A percentile compares a stretch with the other conserved stretches of the same genome.
Conservation (phyloP, 1,140 invertebrate genomes). For the Mylabris phalerata region DNA sequence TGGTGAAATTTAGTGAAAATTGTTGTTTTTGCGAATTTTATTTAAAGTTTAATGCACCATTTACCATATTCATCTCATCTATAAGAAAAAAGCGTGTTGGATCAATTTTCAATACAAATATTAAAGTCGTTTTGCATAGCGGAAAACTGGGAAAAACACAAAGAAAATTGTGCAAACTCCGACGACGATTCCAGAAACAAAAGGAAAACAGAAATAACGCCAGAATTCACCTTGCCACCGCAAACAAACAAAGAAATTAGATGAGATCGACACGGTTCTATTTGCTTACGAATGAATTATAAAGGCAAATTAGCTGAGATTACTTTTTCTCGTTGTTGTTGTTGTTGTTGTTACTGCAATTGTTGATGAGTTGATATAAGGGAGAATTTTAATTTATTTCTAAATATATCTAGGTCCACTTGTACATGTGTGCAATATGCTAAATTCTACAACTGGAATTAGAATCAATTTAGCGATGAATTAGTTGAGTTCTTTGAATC, state of each 20-base stretch:
- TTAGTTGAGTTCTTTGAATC: too few relatives aligned
- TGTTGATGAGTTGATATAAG: too few relatives aligned
- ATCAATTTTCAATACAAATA: slow-evolving; percentile 19
- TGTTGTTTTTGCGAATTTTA: not conserved
- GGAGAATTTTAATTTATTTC: too few relatives aligned
- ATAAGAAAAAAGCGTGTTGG: slow-evolving; percentile 5
- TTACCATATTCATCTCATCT: slow-evolving; percentile 13
- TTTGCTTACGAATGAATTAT: not conserved
- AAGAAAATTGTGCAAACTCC: slow-evolving; percentile 5
- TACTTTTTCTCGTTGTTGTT: too few relatives aligned
- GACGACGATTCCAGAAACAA: not conserved
- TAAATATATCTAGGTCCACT: too few relatives aligned
- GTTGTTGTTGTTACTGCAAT: too few relatives aligned
- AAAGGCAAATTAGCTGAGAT: not conserved
- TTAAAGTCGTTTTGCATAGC: slow-evolving; percentile 14
- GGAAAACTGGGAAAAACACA: slow-evolving; percentile 1
- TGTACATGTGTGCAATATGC: too few relatives aligned
- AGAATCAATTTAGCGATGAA: too few relatives aligned
- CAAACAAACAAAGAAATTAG: not conserved
- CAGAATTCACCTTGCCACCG: not conserved
- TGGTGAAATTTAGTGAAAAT: too few relatives aligned
- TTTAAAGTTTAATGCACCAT: slow-evolving; percentile 12
- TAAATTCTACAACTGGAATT: too few relatives aligned
- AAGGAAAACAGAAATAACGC: not conserved
- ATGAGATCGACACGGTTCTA: not conserved